Conservation (phyloP, 2,888 invertebrate genomes). For the Alviniconcha strummeri region DNA sequence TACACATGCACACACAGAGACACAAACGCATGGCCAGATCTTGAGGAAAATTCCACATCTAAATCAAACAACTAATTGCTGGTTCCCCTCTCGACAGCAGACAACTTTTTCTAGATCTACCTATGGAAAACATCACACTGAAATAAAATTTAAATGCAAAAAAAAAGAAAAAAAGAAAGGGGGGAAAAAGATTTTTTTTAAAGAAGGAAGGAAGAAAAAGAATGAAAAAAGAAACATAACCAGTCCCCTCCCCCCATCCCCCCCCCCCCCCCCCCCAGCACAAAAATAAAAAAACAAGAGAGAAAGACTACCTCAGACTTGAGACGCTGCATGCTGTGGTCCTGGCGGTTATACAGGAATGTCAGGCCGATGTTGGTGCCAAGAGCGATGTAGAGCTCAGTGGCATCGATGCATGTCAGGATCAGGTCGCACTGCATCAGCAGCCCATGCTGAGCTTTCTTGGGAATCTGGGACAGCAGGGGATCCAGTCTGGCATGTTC, state of each 20-base stretch:
- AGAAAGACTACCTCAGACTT: conserved; percentile 82
- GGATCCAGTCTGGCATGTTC: conserved; percentile 58
- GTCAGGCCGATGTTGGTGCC: conserved; percentile 90
- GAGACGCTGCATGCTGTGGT: conserved; percentile 81
- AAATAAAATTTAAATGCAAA: background rate
- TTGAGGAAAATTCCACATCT: no score
- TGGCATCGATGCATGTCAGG: conserved; percentile 86
- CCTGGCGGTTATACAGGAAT: conserved; percentile 89
- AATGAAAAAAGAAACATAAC: no score
- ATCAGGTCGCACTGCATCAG: conserved; percentile 59
- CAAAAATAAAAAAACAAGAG: no score
- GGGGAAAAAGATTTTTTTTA: no score
- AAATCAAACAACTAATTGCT: no score
- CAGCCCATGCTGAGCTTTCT: conserved; percentile 63
- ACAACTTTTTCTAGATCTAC: no score
- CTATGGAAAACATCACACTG: conserved; percentile 3
- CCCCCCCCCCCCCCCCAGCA: no score
- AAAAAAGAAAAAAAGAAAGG: background rate
- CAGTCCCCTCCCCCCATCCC: no score
- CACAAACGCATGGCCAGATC: no score
- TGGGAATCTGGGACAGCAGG: conserved; percentile 62
- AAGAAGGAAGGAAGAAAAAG: no score
- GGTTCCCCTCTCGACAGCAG: no score
- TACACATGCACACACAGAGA: no score
- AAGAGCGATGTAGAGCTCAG: conserved; percentile 86